Conservation (phyloP, 2,797 vertebrate species). For the Crax fasciolata region DNA sequence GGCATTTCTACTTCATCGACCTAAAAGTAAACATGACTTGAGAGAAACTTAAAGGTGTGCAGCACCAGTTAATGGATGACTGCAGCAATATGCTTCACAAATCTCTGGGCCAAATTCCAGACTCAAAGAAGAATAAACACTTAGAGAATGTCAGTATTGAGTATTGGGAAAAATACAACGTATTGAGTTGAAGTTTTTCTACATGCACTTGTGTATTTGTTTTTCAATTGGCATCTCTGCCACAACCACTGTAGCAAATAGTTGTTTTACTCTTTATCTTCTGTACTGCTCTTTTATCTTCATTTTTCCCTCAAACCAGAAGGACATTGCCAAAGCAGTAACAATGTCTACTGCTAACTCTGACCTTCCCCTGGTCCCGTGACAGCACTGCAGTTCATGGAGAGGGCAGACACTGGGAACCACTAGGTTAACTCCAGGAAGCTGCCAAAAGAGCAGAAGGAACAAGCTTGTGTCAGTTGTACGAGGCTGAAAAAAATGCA, state of each 20-base stretch:
- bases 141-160: neutral
- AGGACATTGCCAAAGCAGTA: neutral
- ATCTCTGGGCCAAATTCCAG: neutral
- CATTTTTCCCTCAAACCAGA: neutral
- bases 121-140: neutral
- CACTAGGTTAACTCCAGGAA: neutral
- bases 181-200: neutral
- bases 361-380: accelerated
- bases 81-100: neutral
- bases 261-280: neutral
- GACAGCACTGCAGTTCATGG: neutral
- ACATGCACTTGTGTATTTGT: neutral
- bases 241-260: neutral
- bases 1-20: neutral
- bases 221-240: neutral
- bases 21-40: neutral
- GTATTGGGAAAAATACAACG: neutral
- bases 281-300: neutral
- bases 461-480: neutral
- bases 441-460: neutral
- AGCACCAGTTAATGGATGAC: neutral
- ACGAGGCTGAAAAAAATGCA: neutral
- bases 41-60: neutral
- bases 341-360: neutral
- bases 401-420: neutral